These are phyloP conservation scores for Syrrhaptes paradoxus DNA, from an alignment of 2,113 vertebrate species.

Conservation along the genomic window DNA sequence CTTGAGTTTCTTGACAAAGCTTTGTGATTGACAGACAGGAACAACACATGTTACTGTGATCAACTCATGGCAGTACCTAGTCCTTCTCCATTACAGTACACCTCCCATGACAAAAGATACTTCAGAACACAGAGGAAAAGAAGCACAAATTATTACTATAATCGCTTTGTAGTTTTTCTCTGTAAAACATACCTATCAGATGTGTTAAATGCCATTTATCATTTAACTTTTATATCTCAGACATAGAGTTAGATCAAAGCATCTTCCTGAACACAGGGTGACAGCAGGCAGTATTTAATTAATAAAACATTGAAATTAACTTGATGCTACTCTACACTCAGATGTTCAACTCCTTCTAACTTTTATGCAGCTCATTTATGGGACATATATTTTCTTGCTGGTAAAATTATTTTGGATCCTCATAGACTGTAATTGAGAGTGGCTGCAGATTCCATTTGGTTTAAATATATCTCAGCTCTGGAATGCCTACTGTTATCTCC, in stretches of 20 bases:
- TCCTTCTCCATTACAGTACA: background rate
- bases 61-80: background rate
- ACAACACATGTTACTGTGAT: background rate
- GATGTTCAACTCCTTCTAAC: background rate
- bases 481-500: background rate
- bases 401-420: background rate
- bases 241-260: background rate
- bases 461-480: background rate
- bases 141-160: background rate
- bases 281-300: slow-evolving; percentile 18
- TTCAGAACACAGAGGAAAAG: background rate
- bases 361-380: background rate
- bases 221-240: background rate
- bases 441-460: background rate
- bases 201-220: background rate
- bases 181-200: background rate
- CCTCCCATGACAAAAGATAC: background rate
- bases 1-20: background rate
- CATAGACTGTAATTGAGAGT: background rate
- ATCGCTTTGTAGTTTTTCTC: background rate
- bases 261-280: background rate
- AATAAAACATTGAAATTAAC: background rate
- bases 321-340: background rate
- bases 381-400: background rate
- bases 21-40: background rate